phyloP scores from a whole-genome alignment of 2,888 invertebrate genomes.

The Crematogaster levior region DNA sequence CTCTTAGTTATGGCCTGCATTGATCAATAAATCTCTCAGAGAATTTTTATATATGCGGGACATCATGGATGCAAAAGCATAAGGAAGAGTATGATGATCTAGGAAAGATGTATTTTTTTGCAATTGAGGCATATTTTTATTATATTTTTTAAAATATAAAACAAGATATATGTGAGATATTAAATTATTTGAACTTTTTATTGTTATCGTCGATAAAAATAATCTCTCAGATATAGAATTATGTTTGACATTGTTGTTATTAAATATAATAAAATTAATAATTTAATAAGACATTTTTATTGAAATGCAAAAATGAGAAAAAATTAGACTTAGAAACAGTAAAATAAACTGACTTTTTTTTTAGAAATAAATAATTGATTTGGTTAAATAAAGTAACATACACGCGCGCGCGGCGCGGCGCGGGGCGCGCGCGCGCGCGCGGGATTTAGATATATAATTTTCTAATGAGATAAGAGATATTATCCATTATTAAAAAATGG shows the following conservation, averaged over 20 bases:
- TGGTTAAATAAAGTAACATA: neutral
- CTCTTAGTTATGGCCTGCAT: slow-evolving; percentile 18
- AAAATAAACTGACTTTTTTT: neutral
- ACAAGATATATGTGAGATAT: neutral
- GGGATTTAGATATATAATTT: neutral
- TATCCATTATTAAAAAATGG: neutral
- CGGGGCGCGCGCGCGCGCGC: too few relatives aligned
- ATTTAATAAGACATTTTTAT: slow-evolving; percentile 1
- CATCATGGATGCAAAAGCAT: neutral
- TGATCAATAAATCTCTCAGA: slow-evolving; percentile 31
- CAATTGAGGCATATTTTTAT: neutral
- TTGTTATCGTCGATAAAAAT: neutral
- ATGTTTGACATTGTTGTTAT: neutral
- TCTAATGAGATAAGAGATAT: slow-evolving; percentile 1
- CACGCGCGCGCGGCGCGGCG: too few relatives aligned
- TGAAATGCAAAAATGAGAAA: neutral
- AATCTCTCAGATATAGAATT: neutral
- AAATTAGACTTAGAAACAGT: neutral
- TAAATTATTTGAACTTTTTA: neutral
- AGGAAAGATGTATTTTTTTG: neutral
- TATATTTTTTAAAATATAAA: neutral
- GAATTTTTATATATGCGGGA: neutral
- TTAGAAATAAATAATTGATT: slow-evolving; percentile 5
- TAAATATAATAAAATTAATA: neutral
- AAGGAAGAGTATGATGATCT: neutral